phyloP scores from a whole-genome alignment of 2,888 invertebrate genomes.

The Nyleta sp. region DNA sequence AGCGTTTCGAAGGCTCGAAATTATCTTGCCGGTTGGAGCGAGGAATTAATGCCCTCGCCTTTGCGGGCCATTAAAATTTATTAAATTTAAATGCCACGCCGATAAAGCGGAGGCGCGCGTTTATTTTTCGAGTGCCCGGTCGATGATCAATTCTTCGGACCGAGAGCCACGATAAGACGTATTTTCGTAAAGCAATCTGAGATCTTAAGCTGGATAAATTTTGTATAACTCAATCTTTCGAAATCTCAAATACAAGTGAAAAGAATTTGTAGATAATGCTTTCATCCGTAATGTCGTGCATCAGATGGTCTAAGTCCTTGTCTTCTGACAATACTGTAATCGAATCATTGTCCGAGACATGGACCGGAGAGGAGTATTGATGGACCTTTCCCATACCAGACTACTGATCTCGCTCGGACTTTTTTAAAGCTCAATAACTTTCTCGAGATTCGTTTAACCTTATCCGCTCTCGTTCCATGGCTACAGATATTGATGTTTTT shows the following conservation, averaged over 20 bases:
- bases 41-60: neutral
- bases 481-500: slow-evolving; percentile 54
- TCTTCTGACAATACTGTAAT: slow-evolving; percentile 60
- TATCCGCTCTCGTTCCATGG: slow-evolving; percentile 28
- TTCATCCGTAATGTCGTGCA: slow-evolving; percentile 50
- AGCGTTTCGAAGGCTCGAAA: neutral
- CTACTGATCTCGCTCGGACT: slow-evolving; percentile 54
- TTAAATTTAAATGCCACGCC: neutral
- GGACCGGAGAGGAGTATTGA: slow-evolving; percentile 49
- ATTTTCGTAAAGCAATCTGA: slow-evolving; percentile 26
- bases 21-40: neutral
- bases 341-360: slow-evolving; percentile 59
- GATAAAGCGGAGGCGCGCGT: neutral
- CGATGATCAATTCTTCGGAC: slow-evolving; percentile 14
- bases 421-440: slow-evolving; percentile 63
- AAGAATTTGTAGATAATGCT: slow-evolving; percentile 55
- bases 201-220: slow-evolving; percentile 34
- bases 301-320: slow-evolving; percentile 53
- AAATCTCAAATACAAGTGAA: slow-evolving; percentile 40
- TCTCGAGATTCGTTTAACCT: slow-evolving; percentile 55
- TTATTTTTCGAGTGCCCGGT: too few species aligned
- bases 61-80: slow-evolving; percentile 1
- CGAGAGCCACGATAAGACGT: slow-evolving; percentile 13
- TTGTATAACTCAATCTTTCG: slow-evolving; percentile 51
- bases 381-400: slow-evolving; percentile 52